A percentile compares a stretch with the other conserved stretches of the same genome.
These are phyloP conservation scores for Zygogramma bicolorata DNA, from an alignment of 2,888 invertebrate species.

Conservation along the genomic window DNA sequence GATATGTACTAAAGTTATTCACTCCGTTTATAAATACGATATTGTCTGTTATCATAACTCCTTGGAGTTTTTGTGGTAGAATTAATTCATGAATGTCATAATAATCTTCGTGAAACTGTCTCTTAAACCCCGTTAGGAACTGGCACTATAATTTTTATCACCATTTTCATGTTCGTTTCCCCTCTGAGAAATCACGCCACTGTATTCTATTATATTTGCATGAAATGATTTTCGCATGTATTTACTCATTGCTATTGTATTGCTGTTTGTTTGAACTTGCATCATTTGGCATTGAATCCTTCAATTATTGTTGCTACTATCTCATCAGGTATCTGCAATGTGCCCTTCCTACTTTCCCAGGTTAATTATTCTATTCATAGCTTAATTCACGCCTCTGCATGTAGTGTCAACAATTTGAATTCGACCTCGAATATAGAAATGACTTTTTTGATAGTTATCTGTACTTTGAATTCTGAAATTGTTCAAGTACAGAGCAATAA, in stretches of 20 bases:
- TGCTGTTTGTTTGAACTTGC: conserved; percentile 50
- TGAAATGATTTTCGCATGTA: conserved; percentile 55
- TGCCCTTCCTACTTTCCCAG: conserved; percentile 61
- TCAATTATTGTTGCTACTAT: conserved; percentile 56
- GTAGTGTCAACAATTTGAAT: conserved; percentile 3
- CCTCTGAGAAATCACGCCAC: conserved; percentile 52
- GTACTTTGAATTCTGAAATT: not conserved
- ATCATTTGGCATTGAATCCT: conserved; percentile 64
- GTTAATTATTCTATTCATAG: conserved; percentile 48
- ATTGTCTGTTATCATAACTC: no score
- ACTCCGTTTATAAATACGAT: no score
- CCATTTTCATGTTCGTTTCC: not conserved
- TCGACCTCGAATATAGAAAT: conserved; percentile 19
- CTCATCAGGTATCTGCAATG: conserved; percentile 60
- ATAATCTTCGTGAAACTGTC: no score
- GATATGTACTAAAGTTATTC: no score
- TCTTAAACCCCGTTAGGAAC: no score
- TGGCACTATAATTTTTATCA: not conserved
- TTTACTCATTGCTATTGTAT: conserved; percentile 51
- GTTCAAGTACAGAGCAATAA: not conserved
- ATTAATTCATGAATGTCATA: no score
- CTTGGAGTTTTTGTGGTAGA: no score
- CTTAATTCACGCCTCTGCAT: conserved; percentile 25
- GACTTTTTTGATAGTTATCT: not conserved
- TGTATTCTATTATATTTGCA: conserved; percentile 53